A percentile compares a stretch with the other conserved stretches of the same genome.
Evolutionary conservation across 2,113 vertebrate species (phyloP).

Genomic region (Ramphastos sulfuratus): DNA sequence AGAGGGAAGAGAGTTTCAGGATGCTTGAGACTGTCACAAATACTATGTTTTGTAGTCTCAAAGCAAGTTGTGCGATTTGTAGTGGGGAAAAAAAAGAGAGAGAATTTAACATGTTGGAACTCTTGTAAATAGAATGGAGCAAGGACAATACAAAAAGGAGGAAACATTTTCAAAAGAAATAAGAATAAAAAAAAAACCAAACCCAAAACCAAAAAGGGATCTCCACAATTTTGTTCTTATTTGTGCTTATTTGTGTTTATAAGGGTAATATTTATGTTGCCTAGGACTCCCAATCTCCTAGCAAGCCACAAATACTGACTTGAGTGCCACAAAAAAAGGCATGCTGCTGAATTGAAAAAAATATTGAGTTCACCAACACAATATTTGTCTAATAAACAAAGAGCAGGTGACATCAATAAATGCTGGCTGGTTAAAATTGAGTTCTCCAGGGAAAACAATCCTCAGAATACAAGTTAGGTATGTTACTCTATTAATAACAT

Average conservation of each 20-base stretch:
- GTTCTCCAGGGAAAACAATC: not conserved
- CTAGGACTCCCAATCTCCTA: not conserved
- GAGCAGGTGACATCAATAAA: not conserved
- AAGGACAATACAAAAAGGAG: not conserved
- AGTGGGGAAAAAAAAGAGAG: not conserved
- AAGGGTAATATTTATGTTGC: not conserved
- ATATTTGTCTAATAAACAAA: not conserved
- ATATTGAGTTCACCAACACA: not conserved
- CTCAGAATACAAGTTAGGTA: not conserved
- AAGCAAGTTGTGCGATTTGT: not conserved
- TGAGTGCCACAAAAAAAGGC: not conserved
- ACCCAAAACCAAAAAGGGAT: accelerated
- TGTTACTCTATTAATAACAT: not conserved
- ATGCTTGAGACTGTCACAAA: not conserved
- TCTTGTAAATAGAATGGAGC: not conserved
- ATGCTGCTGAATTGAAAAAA: not conserved
- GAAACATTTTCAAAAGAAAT: not conserved
- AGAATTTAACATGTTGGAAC: not conserved
- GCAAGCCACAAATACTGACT: not conserved
- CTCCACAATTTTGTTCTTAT: not conserved
- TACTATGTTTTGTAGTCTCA: not conserved
- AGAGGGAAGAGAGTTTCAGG: not conserved
- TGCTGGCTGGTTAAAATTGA: not conserved
- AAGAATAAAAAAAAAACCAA: not conserved
- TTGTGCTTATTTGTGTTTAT: not conserved